Evolutionary conservation across 2,113 vertebrate species (phyloP).

Genomic region (Cettia cetti): DNA sequence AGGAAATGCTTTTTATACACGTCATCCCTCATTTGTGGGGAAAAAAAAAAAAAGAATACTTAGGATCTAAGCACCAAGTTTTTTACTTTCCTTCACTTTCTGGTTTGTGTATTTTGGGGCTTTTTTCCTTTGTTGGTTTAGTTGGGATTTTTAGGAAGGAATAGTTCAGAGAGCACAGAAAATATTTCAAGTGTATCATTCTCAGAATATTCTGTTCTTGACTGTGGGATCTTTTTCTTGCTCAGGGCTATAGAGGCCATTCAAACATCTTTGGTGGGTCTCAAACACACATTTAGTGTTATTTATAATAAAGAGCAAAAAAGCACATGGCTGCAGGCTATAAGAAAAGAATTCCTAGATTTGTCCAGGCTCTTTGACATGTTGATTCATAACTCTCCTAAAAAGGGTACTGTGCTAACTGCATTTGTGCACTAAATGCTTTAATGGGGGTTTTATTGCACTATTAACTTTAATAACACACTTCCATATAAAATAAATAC

Average conservation of each 20-base stretch:
- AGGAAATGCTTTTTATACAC: not conserved
- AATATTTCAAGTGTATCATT: not conserved
- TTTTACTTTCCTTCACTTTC: not conserved
- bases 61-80: not conserved
- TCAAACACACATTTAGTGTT: not conserved
- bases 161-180: not conserved
- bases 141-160: not conserved
- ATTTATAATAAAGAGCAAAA: not conserved
- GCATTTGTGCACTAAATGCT: not conserved
- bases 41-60: not conserved
- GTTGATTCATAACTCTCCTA: not conserved
- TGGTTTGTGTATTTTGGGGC: not conserved
- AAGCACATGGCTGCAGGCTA: not conserved
- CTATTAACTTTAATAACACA: not conserved
- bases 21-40: fast-evolving
- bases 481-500: not conserved
- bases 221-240: not conserved
- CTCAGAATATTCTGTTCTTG: not conserved
- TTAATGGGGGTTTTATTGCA: not conserved
- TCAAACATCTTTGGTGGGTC: not conserved
- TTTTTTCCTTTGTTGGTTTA: not conserved
- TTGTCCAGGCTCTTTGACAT: not conserved
- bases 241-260: not conserved
- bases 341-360: not conserved
- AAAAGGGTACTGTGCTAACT: not conserved